phyloP scores from a whole-genome alignment of 2,797 vertebrate genomes.

The Martes flavigula region DNA sequence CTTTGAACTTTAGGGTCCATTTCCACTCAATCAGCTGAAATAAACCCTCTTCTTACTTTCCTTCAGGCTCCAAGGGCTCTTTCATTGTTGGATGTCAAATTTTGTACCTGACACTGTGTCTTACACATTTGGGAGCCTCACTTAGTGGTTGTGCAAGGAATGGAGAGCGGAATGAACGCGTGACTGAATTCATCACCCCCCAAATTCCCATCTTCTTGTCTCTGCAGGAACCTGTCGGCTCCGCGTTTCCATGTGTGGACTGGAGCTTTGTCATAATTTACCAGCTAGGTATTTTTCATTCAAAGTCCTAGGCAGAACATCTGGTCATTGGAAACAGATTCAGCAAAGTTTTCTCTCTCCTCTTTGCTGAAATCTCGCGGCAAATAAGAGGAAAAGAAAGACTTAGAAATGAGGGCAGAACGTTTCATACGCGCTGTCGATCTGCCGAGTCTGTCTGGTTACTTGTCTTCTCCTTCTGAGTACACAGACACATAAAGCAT shows the following conservation, averaged over 20 bases:
- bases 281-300: not conserved
- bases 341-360: not conserved
- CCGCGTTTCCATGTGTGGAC: not conserved
- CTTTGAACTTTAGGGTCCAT: not conserved
- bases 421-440: not conserved
- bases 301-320: not conserved
- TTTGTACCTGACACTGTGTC: not conserved
- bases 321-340: not conserved
- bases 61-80: not conserved
- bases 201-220: not conserved
- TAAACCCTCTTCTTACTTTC: not conserved
- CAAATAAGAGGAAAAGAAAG: not conserved
- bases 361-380: not conserved
- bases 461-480: not conserved
- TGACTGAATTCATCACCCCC: not conserved
- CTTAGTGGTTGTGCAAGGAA: not conserved
- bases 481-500: not conserved
- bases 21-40: not conserved
- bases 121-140: not conserved
- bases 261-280: not conserved
- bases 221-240: not conserved
- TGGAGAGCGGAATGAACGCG: not conserved
- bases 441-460: not conserved
- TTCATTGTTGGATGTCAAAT: not conserved
- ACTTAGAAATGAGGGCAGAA: not conserved